A percentile compares a stretch with the other conserved stretches of the same genome.
Evolutionary conservation across 1,140 invertebrate species (phyloP).

Genomic region (Saxidomus purpurata): DNA sequence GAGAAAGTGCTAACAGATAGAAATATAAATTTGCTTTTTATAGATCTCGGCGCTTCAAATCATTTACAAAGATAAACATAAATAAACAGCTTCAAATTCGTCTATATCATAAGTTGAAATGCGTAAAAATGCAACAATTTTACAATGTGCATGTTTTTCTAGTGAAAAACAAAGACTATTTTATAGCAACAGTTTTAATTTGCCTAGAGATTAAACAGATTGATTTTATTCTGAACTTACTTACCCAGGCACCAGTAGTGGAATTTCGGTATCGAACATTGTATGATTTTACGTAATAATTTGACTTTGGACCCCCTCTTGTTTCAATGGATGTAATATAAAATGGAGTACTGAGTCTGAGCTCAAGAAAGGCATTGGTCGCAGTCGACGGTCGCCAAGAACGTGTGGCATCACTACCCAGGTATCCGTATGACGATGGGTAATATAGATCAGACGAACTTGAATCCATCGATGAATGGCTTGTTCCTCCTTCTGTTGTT

Average conservation of each 20-base stretch:
- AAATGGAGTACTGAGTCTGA: background rate
- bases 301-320: conserved; percentile 1
- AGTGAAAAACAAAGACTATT: no score
- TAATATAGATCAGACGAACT: background rate
- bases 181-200: no score
- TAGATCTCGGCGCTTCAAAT: no score
- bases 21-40: background rate
- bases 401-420: background rate
- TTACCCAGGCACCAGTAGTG: background rate
- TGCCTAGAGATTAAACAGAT: no score
- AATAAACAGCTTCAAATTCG: no score
- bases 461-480: background rate
- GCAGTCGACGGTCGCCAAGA: background rate
- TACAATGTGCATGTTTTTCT: no score
- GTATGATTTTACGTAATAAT: conserved; percentile 35
- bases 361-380: background rate
- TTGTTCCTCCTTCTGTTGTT: background rate
- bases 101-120: no score
- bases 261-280: conserved; percentile 17
- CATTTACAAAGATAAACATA: no score
- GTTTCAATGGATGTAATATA: conserved; percentile 48
- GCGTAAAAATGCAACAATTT: no score
- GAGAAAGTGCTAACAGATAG: background rate
- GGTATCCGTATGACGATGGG: background rate
- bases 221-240: no score